These are phyloP conservation scores for Zaprionus taronus DNA, from an alignment of 1,140 invertebrate genomes.

Conservation along the genomic window DNA sequence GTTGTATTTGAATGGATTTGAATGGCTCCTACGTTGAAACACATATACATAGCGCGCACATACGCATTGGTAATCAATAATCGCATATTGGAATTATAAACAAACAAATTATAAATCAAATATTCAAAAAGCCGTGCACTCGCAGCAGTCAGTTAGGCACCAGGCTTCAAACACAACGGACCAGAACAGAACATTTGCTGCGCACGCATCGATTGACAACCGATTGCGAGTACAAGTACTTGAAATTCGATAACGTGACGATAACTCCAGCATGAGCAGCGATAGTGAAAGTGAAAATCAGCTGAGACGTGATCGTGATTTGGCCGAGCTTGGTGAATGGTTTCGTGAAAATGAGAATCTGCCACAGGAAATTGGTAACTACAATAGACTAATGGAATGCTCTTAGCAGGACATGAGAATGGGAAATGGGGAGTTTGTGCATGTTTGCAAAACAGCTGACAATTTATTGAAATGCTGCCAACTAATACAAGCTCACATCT, in stretches of 20 bases:
- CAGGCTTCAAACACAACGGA: conserved; percentile 58
- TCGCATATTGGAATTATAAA: conserved; percentile 36
- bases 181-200: conserved; percentile 7
- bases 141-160: conserved; percentile 49
- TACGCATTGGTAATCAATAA: conserved; percentile 51
- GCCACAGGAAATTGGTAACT: conserved; percentile 76
- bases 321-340: conserved; percentile 68
- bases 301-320: conserved; percentile 59
- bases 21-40: not conserved
- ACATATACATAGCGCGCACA: not conserved
- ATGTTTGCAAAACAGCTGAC: not conserved
- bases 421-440: not conserved
- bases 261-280: conserved; percentile 49
- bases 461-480: conserved; percentile 36
- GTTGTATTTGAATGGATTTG: conserved; percentile 14
- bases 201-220: conserved; percentile 2
- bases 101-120: conserved; percentile 31
- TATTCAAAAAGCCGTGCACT: conserved; percentile 9
- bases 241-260: conserved; percentile 28
- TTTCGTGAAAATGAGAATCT: conserved; percentile 72
- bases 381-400: not conserved
- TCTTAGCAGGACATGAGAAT: not conserved
- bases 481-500: conserved; percentile 19
- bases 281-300: conserved; percentile 45
- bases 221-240: conserved; percentile 31